Conservation (phyloP, 1,140 invertebrate genomes). For the Drosophila mauritiana region DNA sequence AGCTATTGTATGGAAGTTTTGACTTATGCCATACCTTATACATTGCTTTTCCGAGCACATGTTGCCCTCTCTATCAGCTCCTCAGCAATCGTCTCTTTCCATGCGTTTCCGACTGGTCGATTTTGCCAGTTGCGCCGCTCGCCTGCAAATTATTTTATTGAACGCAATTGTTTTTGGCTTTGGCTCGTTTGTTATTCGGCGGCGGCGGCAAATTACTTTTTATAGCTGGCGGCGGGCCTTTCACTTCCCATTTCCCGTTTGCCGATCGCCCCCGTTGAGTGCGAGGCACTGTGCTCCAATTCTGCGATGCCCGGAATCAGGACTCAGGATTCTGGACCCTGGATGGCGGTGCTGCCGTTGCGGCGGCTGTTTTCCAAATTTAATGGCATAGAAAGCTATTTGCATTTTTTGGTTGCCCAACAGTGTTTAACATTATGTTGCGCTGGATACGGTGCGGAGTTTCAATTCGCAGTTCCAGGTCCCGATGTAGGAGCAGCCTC, state of each 20-base stretch:
- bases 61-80: no score
- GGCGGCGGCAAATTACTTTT: slow-evolving; percentile 80
- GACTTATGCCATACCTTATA: slow-evolving; percentile 1
- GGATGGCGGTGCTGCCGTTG: slow-evolving; percentile 33
- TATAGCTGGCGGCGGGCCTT: slow-evolving; percentile 57
- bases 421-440: slow-evolving; percentile 78
- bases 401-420: slow-evolving; percentile 75
- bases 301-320: slow-evolving; percentile 1
- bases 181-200: slow-evolving; percentile 81
- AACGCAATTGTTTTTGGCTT: slow-evolving; percentile 82
- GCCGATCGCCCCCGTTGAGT: slow-evolving; percentile 30
- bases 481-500: not conserved
- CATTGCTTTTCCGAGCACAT: not conserved
- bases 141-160: slow-evolving; percentile 82
- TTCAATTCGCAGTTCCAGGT: not conserved
- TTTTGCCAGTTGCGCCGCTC: slow-evolving; percentile 32
- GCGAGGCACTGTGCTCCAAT: not conserved
- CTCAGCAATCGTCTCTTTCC: not conserved
- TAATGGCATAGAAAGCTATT: slow-evolving; percentile 84
- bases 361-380: slow-evolving; percentile 78
- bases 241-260: slow-evolving; percentile 10
- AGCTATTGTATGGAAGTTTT: not conserved
- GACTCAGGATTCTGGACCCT: slow-evolving; percentile 6
- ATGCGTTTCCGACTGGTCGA: slow-evolving; percentile 55
- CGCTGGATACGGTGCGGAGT: slow-evolving; percentile 30